Evolutionary conservation across 2,797 vertebrate genomes (phyloP).

Genomic region (Hyperoplus immaculatus): DNA sequence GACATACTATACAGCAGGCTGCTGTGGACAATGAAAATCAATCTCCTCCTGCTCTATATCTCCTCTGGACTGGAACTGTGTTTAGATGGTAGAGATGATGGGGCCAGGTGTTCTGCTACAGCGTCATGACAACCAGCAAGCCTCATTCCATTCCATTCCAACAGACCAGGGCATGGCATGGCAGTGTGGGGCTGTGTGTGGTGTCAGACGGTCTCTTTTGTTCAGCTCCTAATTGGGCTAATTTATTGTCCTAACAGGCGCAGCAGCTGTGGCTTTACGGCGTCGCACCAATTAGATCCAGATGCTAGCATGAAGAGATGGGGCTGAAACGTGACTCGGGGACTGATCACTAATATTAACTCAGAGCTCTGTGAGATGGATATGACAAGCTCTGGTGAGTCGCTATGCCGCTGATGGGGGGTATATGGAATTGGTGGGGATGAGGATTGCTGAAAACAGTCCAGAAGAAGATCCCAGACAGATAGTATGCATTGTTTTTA

Average conservation of each 20-base stretch:
- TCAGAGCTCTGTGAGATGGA: constrained; percentile 52
- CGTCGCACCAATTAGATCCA: constrained; percentile 80
- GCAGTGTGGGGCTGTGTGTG: constrained; percentile 33
- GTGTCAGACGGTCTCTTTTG: constrained; percentile 73
- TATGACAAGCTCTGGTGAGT: constrained; percentile 49
- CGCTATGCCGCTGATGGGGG: constrained; percentile 22
- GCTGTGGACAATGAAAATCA: constrained; percentile 51
- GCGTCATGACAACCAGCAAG: constrained; percentile 40
- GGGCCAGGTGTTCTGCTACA: constrained; percentile 61
- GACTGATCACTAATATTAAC: constrained; percentile 65
- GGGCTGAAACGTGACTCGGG: constrained; percentile 67
- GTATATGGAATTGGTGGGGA: constrained; percentile 48
- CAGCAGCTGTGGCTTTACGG: constrained; percentile 84
- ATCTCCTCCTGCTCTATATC: constrained; percentile 49
- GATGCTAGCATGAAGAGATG: constrained; percentile 78
- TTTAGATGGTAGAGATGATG: constrained; percentile 62
- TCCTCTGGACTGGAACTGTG: constrained; percentile 47
- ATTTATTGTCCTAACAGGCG: constrained; percentile 85
- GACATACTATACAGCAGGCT: not conserved
- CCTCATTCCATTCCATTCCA: constrained; percentile 46
- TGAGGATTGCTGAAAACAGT: constrained; percentile 48
- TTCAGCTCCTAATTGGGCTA: constrained; percentile 82
- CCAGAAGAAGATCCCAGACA: constrained; percentile 21
- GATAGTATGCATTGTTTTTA: constrained; percentile 37
- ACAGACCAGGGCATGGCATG: constrained; percentile 41